Percentiles rank a stretch among this genome's conserved stretches.
Evolutionary conservation across 2,113 vertebrate species (phyloP).

Genomic region (Ceyx cyanopectus): DNA sequence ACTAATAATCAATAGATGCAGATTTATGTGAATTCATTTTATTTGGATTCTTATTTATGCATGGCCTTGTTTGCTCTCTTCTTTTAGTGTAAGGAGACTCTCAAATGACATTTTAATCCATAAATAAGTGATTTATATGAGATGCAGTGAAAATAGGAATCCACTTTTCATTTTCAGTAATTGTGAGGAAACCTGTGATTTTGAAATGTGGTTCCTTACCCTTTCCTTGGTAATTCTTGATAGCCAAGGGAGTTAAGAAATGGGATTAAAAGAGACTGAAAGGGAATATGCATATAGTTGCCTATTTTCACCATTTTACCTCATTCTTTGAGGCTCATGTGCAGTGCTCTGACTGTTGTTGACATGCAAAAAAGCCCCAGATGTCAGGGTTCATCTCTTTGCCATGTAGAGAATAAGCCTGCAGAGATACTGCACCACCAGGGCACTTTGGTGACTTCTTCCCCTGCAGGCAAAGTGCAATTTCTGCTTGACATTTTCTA

Average conservation of each 20-base stretch:
- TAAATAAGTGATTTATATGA: not conserved
- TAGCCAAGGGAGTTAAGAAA: not conserved
- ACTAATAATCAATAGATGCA: not conserved
- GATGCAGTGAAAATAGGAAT: not conserved
- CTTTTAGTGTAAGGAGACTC: not conserved
- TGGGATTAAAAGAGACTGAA: not conserved
- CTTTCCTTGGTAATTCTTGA: fast-evolving
- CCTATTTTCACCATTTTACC: not conserved
- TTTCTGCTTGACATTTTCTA: slow-evolving; percentile 70
- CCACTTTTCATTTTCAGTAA: not conserved
- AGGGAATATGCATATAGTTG: not conserved
- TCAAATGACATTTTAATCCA: not conserved
- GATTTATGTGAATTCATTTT: not conserved
- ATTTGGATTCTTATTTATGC: not conserved
- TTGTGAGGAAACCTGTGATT: not conserved
- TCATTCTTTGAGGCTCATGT: not conserved
- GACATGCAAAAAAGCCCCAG: not conserved
- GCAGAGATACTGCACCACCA: not conserved
- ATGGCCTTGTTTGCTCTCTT: not conserved
- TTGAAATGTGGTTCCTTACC: not conserved
- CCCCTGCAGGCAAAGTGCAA: slow-evolving; percentile 44
- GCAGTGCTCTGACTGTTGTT: not conserved
- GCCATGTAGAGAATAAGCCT: not conserved
- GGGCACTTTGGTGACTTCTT: not conserved
- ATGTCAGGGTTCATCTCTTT: slow-evolving; percentile 48